Evolutionary conservation across 2,797 vertebrate species (phyloP).

Genomic region (Pteronotus mesoamericanus): DNA sequence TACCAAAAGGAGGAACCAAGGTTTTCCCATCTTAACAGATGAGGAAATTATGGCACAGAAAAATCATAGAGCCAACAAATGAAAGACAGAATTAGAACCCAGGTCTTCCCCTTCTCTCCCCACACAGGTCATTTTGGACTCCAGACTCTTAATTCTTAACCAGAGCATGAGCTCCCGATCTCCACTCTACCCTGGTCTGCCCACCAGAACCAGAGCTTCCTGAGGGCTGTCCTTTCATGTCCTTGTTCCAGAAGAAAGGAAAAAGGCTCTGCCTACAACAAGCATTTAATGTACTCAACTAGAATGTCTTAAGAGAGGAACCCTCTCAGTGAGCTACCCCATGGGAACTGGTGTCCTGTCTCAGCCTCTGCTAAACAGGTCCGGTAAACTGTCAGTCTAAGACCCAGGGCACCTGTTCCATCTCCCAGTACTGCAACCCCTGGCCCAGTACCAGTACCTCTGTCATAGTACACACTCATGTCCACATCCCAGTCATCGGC

Average conservation of each 20-base stretch:
- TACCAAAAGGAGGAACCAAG: background rate
- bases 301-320: background rate
- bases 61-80: background rate
- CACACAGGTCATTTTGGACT: background rate
- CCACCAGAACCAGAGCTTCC: slow-evolving; percentile 22
- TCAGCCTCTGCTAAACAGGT: background rate
- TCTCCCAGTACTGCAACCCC: background rate
- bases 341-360: background rate
- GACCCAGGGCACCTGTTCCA: background rate
- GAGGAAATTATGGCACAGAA: background rate
- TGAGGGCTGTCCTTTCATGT: background rate
- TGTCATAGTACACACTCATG: slow-evolving; percentile 97
- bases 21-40: background rate
- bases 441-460: slow-evolving; percentile 88
- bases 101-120: background rate
- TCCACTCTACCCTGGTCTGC: background rate
- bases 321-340: background rate
- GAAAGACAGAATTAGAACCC: background rate
- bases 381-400: background rate
- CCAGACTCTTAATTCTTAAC: background rate
- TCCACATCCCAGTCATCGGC: slow-evolving; percentile 98
- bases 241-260: background rate
- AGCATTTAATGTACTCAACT: background rate
- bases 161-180: background rate
- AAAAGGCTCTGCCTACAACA: slow-evolving; percentile 11